Percentiles rank a stretch among this genome's conserved stretches.
Conservation (phyloP, 23 tunicate species). For the Phallusia fumigata region DNA sequence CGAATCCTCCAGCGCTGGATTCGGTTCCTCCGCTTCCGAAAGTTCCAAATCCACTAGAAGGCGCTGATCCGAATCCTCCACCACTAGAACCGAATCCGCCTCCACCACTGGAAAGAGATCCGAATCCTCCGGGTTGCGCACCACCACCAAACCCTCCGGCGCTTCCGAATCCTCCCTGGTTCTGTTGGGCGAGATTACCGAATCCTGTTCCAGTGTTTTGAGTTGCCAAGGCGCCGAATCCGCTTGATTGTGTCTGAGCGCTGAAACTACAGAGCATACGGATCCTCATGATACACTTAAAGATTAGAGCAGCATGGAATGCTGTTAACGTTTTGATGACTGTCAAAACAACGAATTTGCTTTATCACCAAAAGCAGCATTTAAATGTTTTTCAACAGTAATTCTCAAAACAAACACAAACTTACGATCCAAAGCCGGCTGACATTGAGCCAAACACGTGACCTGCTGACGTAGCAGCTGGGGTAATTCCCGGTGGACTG, state of each 20-base stretch:
- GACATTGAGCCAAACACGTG: slow-evolving; percentile 29
- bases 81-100: background rate
- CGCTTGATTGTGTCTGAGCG: slow-evolving; percentile 7
- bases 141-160: background rate
- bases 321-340: too few relatives aligned
- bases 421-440: slow-evolving; percentile 42
- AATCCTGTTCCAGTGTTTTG: slow-evolving; percentile 31
- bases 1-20: background rate
- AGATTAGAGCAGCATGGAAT: too few relatives aligned
- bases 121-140: slow-evolving; percentile 1
- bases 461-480: slow-evolving; percentile 6
- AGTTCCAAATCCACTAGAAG: background rate
- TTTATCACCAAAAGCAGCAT: too few relatives aligned
- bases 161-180: background rate
- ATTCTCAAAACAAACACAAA: background rate
- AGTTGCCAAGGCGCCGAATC: slow-evolving; percentile 33
- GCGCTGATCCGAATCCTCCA: background rate
- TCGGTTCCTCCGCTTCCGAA: background rate
- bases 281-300: too few relatives aligned
- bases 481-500: slow-evolving; percentile 3
- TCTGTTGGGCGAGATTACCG: slow-evolving; percentile 12
- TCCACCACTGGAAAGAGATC: background rate
- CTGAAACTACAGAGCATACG: slow-evolving; percentile 14
- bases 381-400: too few relatives aligned
- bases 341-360: too few relatives aligned